These are phyloP conservation scores for Capricornis sumatraensis DNA, from an alignment of 2,113 vertebrate species.

Conservation along the genomic window DNA sequence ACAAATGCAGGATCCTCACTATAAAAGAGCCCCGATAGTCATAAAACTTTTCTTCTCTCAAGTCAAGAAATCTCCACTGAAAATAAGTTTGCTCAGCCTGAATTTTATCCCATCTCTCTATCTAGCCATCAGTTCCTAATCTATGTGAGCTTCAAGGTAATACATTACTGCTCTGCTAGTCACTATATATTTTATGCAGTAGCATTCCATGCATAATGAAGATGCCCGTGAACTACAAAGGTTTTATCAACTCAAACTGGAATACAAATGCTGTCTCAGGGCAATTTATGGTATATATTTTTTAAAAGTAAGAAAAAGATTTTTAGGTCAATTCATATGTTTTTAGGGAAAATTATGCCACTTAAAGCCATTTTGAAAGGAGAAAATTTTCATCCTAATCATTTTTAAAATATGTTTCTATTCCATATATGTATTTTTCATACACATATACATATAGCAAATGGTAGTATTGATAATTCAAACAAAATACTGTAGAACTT, in stretches of 20 bases:
- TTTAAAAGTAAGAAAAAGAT: neutral
- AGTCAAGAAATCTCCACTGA: slow-evolving; percentile 42
- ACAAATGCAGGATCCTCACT: neutral
- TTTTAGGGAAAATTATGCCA: slow-evolving; percentile 30
- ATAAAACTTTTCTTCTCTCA: slow-evolving; percentile 41
- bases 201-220: slow-evolving; percentile 67
- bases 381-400: neutral
- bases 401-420: neutral
- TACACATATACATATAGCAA: neutral
- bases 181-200: slow-evolving; percentile 11
- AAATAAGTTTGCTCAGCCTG: slow-evolving; percentile 36
- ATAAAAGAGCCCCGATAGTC: slow-evolving; percentile 18
- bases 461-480: neutral
- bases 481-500: neutral
- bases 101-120: slow-evolving; percentile 49
- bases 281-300: slow-evolving; percentile 38
- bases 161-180: slow-evolving; percentile 31
- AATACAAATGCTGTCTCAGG: slow-evolving; percentile 55
- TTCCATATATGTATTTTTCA: neutral
- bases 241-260: slow-evolving; percentile 57
- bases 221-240: slow-evolving; percentile 63
- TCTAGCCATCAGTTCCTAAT: slow-evolving; percentile 52
- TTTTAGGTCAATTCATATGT: slow-evolving; percentile 25
- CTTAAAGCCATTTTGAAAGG: neutral
- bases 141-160: slow-evolving; percentile 51